Base-by-base conservation (phyloP, 2,888 invertebrate species). In the Nymphalis polychloros region DNA sequence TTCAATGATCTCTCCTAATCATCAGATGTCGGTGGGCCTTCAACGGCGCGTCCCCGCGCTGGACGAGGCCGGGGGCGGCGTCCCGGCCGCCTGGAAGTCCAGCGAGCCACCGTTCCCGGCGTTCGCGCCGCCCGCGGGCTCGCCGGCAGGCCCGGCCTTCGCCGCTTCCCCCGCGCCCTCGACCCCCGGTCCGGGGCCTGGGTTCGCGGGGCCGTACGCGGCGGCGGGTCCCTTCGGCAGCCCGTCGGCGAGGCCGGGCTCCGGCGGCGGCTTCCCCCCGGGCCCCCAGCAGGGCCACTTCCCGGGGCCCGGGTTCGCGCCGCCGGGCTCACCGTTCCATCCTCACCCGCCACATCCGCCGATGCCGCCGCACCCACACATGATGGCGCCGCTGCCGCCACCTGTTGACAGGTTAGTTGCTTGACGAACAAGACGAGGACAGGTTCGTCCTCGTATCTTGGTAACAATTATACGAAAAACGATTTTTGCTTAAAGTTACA, bases 331-430 rank as follows among this genome's bases (percentile, higher is more conserved):
- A 61, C 96, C 96, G 72, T 96, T 96, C 71, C 97, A 97, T 76
- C 96, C 96, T 72, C 96, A 95, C 81, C 95, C 97, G 71, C 97
- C 97, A 71, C 97, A 97, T 87, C 97, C 97, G 88, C 96, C 96
- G 79, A 96, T 97, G 81, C 97, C 97, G 74, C 97, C 97, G 67
- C 92, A 92, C 75, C 88, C 91, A 59, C 92, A 92, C 77, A 91
- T 92, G 91, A 91, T 92, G 91, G 87, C 92, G 80, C 89, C 93
- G 76, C 80, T 94, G 83, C 96, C 96, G 73, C 96, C 96, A 79
- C 96, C 97, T 80, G 96, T 97, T 80, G 96, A 96, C 88, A 94
- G 96, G 91, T 95, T 94, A 87, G 97, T 77, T n/a, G 8, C 17
- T 4, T 41, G 10, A 31, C 27, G 13, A 13, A 13, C 0, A 41